Percentiles rank a stretch among this genome's conserved stretches.
These are phyloP conservation scores for Liposcelis brunnea DNA, from an alignment of 2,888 invertebrate genomes.

Conservation along the genomic window DNA sequence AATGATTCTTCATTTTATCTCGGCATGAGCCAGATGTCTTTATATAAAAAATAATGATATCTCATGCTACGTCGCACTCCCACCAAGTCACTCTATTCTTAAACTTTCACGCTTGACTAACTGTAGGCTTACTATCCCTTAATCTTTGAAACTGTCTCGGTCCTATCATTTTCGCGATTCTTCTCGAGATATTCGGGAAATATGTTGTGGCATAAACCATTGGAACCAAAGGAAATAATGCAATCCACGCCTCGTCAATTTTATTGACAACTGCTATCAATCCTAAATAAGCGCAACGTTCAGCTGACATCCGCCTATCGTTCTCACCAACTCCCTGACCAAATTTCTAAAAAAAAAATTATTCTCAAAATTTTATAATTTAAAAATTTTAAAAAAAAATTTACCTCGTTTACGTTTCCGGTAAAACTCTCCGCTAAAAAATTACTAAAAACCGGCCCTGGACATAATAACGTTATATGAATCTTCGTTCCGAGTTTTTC, in stretches of 20 bases:
- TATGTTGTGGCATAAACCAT: conserved; percentile 40
- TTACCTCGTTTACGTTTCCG: conserved; percentile 38
- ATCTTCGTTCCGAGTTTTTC: conserved; percentile 43
- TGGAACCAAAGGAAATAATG: conserved; percentile 40
- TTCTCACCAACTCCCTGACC: conserved; percentile 20
- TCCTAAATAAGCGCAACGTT: conserved; percentile 31
- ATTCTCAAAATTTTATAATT: conserved; percentile 10
- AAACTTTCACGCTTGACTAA: too few species aligned
- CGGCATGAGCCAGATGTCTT: too few species aligned
- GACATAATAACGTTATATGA: conserved; percentile 49
- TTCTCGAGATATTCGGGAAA: conserved; percentile 31
- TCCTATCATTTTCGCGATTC: background rate
- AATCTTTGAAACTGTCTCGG: background rate
- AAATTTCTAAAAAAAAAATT: conserved; percentile 20
- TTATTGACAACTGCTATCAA: conserved; percentile 32
- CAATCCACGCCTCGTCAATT: conserved; percentile 50
- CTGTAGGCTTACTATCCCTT: background rate
- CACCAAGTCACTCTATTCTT: too few species aligned
- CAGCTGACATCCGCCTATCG: conserved; percentile 28
- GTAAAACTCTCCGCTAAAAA: conserved; percentile 52
- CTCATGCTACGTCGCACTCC: too few species aligned
- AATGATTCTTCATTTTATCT: too few species aligned
- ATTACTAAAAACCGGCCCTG: conserved; percentile 51
- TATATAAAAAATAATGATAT: too few species aligned
- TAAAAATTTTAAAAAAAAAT: conserved; percentile 11